A percentile compares a stretch with the other conserved stretches of the same genome.
phyloP scores from a whole-genome alignment of 2,113 vertebrate species.

The Typhlomys cinereus region DNA sequence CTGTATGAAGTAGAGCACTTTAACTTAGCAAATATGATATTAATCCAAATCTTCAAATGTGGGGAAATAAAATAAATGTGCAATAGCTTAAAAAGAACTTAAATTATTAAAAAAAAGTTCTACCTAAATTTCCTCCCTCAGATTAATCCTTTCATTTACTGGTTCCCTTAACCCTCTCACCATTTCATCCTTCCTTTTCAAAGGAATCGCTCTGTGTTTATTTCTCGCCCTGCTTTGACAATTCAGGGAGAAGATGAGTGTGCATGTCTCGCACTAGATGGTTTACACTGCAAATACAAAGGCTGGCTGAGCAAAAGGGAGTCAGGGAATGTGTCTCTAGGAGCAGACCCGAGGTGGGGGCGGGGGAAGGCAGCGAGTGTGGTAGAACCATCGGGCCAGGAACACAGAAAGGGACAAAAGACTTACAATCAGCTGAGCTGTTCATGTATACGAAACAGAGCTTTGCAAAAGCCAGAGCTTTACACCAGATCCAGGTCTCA shows the following conservation, averaged over 20 bases:
- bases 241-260: not conserved
- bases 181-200: not conserved
- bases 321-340: not conserved
- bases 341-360: not conserved
- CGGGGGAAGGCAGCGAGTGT: not conserved
- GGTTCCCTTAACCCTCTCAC: not conserved
- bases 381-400: not conserved
- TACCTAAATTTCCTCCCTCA: not conserved
- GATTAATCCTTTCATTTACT: conserved; percentile 3
- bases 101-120: not conserved
- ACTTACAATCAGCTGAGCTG: not conserved
- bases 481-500: not conserved
- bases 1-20: not conserved
- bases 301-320: not conserved
- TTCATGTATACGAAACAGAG: not conserved
- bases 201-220: not conserved
- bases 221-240: not conserved
- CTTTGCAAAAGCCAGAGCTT: not conserved
- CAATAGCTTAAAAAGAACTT: not conserved
- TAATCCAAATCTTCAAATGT: not conserved
- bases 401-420: not conserved
- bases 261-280: not conserved
- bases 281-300: not conserved
- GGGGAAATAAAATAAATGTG: not conserved
- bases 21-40: not conserved